Percentiles rank a stretch among this genome's conserved stretches.
phyloP scores from a whole-genome alignment of 2,113 vertebrate genomes.

The Vicugna pacos region DNA sequence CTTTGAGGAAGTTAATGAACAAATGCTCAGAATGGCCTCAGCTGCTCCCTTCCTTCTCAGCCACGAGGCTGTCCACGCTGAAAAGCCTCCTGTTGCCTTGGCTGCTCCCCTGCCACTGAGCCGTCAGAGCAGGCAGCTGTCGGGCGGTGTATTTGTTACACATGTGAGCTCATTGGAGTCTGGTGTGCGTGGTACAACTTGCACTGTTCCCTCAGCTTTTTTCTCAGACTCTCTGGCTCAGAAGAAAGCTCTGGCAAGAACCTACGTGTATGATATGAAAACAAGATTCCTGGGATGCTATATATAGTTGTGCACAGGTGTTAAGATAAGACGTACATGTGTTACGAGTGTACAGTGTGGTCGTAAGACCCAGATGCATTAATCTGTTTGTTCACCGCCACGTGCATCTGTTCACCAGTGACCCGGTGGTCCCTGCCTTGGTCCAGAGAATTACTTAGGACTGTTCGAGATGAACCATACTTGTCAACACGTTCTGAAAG shows the following conservation, averaged over 20 bases:
- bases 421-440: background rate
- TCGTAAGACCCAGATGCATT: background rate
- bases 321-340: slow-evolving; percentile 36
- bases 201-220: background rate
- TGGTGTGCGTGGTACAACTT: background rate
- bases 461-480: background rate
- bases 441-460: slow-evolving; percentile 42
- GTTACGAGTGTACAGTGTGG: background rate
- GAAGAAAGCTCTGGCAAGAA: slow-evolving; percentile 68
- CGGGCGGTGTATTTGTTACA: rapidly evolving
- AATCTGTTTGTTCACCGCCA: background rate
- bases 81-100: background rate
- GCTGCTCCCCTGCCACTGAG: background rate
- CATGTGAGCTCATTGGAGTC: background rate
- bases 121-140: background rate
- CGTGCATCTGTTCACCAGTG: background rate
- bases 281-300: slow-evolving; percentile 29
- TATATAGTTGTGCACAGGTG: slow-evolving; percentile 67
- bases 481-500: slow-evolving; percentile 65
- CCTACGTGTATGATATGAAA: background rate
- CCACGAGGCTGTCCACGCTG: background rate
- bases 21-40: background rate
- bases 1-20: background rate
- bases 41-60: background rate
- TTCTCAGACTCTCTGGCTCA: slow-evolving; percentile 43